These are phyloP conservation scores for Pissodes strobi DNA, from an alignment of 1,140 invertebrate genomes.

Conservation along the genomic window DNA sequence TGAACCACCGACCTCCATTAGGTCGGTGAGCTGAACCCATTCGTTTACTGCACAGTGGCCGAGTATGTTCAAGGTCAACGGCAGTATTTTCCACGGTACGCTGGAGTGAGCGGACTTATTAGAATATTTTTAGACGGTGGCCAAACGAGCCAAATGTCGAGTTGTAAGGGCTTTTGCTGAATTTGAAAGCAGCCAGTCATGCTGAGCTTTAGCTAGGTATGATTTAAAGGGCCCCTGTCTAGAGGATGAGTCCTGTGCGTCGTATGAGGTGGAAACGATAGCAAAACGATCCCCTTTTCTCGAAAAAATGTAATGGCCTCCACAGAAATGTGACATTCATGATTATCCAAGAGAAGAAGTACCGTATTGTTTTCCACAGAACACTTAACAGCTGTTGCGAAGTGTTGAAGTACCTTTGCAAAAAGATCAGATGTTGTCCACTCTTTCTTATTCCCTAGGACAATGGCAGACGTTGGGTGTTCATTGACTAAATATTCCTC, in stretches of 20 bases:
- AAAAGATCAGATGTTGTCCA: conserved; percentile 33
- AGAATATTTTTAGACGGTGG: no score
- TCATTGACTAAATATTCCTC: not conserved
- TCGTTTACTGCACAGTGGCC: no score
- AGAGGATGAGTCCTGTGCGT: conserved; percentile 53
- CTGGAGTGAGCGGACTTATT: no score
- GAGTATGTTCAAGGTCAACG: no score
- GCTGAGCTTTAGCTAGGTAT: not conserved
- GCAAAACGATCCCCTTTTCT: conserved; percentile 48
- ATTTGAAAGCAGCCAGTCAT: not conserved
- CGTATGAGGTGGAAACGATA: conserved; percentile 53
- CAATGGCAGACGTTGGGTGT: not conserved
- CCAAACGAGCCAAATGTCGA: not conserved
- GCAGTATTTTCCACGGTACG: no score
- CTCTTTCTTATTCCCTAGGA: no score
- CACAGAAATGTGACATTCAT: conserved; percentile 49
- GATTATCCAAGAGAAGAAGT: conserved; percentile 56
- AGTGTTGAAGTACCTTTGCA: conserved; percentile 54
- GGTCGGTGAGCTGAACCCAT: no score
- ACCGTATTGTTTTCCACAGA: conserved; percentile 52
- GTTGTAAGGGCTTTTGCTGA: not conserved
- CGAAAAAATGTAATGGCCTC: conserved; percentile 9
- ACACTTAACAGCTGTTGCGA: conserved; percentile 50
- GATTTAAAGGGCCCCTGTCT: conserved; percentile 34
- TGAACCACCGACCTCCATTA: no score